Conservation (phyloP, 92 coral and sea anemone genomes). For the Umimayanthus kanabou region DNA sequence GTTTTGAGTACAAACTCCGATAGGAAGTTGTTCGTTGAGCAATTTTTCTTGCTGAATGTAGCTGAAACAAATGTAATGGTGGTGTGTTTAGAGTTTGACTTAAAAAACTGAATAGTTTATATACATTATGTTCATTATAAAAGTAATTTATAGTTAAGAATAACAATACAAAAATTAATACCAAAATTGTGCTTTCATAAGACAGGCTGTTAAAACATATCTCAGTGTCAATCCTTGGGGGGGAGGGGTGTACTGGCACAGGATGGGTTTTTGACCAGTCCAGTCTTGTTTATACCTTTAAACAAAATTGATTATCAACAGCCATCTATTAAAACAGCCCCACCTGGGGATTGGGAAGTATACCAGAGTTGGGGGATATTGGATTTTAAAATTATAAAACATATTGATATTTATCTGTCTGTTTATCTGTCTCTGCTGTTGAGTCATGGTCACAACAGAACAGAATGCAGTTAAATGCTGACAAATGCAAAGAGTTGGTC, state of each 20-base stretch:
- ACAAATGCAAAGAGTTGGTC: too few relatives aligned
- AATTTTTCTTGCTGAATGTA: constrained; percentile 6
- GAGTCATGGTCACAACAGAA: too few relatives aligned
- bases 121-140: neutral
- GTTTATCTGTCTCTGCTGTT: too few relatives aligned
- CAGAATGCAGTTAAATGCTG: too few relatives aligned
- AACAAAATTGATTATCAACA: too few relatives aligned
- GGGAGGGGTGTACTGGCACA: neutral
- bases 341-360: too few relatives aligned
- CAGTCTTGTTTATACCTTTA: neutral
- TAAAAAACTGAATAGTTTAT: neutral
- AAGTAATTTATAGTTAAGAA: neutral
- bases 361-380: neutral
- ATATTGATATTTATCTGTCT: neutral
- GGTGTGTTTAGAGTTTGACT: neutral
- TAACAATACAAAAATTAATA: neutral
- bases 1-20: neutral
- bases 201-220: too few relatives aligned
- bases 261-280: neutral
- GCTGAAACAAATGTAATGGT: constrained; percentile 12
- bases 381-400: neutral
- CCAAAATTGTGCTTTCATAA: neutral
- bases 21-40: neutral
- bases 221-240: neutral
- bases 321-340: neutral